Evolutionary conservation across 2,113 vertebrate genomes (phyloP).

Genomic region (Sminthopsis crassicaudata): DNA sequence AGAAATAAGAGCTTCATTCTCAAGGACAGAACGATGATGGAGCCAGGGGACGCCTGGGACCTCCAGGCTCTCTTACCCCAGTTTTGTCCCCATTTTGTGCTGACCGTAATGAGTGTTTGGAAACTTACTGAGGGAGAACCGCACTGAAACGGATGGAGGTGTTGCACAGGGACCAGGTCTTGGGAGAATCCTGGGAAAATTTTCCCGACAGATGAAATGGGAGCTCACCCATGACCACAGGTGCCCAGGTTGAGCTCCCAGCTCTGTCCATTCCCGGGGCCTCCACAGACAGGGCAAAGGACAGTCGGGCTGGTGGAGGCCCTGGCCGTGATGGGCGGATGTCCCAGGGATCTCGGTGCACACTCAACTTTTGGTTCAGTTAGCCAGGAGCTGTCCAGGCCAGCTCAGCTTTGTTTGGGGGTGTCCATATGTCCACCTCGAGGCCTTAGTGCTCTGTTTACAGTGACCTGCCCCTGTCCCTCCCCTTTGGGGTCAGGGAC

Average conservation of each 20-base stretch:
- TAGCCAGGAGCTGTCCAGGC: slow-evolving; percentile 8
- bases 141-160: background rate
- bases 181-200: background rate
- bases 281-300: background rate
- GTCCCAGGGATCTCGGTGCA: background rate
- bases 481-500: slow-evolving; percentile 12
- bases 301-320: background rate
- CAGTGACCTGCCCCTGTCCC: slow-evolving; percentile 6
- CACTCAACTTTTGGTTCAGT: background rate
- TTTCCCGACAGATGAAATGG: background rate
- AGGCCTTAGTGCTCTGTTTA: slow-evolving; percentile 67
- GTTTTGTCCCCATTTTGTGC: background rate
- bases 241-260: background rate
- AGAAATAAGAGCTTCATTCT: background rate
- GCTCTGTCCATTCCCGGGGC: background rate
- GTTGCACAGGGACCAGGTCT: background rate
- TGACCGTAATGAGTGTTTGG: background rate
- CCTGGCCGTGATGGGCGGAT: background rate
- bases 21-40: background rate
- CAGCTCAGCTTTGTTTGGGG: background rate
- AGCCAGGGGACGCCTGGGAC: background rate
- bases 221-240: background rate
- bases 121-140: background rate
- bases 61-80: background rate
- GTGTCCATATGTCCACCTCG: slow-evolving; percentile 31